Percentiles rank a stretch among this genome's conserved stretches.
Conservation (phyloP, 2,888 invertebrate species). For the Branchipolynoe longqiensis region DNA sequence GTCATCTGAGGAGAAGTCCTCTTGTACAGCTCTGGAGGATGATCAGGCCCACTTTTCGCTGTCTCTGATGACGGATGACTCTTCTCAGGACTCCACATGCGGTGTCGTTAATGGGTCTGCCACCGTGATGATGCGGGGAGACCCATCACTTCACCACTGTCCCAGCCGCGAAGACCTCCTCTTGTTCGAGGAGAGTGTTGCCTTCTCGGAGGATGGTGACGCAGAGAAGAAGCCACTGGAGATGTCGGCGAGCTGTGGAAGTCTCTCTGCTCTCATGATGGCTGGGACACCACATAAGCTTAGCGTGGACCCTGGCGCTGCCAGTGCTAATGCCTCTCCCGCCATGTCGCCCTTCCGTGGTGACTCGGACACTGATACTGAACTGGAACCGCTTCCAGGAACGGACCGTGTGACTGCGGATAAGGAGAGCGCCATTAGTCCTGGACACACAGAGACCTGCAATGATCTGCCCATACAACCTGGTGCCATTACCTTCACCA, state of each 20-base stretch:
- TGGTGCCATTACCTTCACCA: constrained; percentile 5
- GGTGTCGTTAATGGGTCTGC: neutral
- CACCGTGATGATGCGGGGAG: neutral
- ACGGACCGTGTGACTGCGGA: constrained; percentile 3
- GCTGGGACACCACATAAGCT: constrained; percentile 25
- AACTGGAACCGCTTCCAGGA: neutral
- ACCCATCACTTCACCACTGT: constrained; percentile 27
- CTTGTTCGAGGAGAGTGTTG: neutral
- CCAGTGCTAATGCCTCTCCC: constrained; percentile 31
- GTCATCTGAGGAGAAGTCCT: neutral
- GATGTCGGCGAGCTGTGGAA: constrained; percentile 13
- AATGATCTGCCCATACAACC: constrained; percentile 14
- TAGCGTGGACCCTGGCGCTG: constrained; percentile 38
- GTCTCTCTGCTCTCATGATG: neutral
- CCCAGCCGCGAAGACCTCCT: constrained; percentile 23
- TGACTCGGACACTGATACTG: constrained; percentile 6
- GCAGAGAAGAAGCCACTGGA: neutral
- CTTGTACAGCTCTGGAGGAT: neutral
- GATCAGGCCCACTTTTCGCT: neutral
- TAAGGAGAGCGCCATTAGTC: constrained; percentile 44
- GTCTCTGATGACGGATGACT: constrained; percentile 23
- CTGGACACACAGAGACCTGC: constrained; percentile 23
- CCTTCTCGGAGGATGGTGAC: neutral
- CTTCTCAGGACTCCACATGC: neutral
- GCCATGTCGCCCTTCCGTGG: constrained; percentile 42